A percentile compares a stretch with the other conserved stretches of the same genome.
These are phyloP conservation scores for Tetragonula carbonaria DNA, from an alignment of 2,888 invertebrate genomes.

Conservation along the genomic window DNA sequence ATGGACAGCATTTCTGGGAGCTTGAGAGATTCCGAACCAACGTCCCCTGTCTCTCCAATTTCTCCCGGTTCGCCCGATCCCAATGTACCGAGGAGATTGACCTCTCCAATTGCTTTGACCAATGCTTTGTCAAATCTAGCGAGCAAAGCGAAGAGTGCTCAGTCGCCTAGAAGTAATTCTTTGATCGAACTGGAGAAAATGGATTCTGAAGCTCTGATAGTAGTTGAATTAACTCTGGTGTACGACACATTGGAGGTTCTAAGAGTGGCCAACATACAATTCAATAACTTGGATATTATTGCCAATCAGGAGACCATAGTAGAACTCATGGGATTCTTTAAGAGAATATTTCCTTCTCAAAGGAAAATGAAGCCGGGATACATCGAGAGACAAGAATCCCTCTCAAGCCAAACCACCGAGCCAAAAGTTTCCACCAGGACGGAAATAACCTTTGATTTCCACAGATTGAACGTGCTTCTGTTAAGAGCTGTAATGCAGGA, in stretches of 20 bases:
- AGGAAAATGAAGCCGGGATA: slow-evolving; percentile 65
- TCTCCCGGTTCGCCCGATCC: slow-evolving; percentile 90
- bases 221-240: slow-evolving; percentile 92
- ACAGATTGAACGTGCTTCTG: slow-evolving; percentile 94
- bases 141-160: slow-evolving; percentile 73
- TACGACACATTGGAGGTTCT: slow-evolving; percentile 80
- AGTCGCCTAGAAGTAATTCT: slow-evolving; percentile 75
- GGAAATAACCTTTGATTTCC: slow-evolving; percentile 96
- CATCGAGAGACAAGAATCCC: slow-evolving; percentile 76
- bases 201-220: slow-evolving; percentile 90
- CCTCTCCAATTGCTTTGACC: slow-evolving; percentile 86
- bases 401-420: slow-evolving; percentile 73
- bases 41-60: slow-evolving; percentile 93
- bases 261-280: slow-evolving; percentile 94
- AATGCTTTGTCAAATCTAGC: slow-evolving; percentile 85
- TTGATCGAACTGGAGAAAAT: slow-evolving; percentile 78
- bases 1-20: slow-evolving; percentile 98
- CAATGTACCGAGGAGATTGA: slow-evolving; percentile 81
- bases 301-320: slow-evolving; percentile 98
- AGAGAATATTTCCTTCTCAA: slow-evolving; percentile 87
- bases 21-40: slow-evolving; percentile 95
- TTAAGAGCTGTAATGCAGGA: slow-evolving; percentile 92
- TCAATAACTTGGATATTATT: slow-evolving; percentile 97
- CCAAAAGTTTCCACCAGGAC: slow-evolving; percentile 85
- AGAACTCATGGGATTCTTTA: slow-evolving; percentile 95